Conservation (phyloP, 2,888 invertebrate genomes). For the Tinea semifulvella region DNA sequence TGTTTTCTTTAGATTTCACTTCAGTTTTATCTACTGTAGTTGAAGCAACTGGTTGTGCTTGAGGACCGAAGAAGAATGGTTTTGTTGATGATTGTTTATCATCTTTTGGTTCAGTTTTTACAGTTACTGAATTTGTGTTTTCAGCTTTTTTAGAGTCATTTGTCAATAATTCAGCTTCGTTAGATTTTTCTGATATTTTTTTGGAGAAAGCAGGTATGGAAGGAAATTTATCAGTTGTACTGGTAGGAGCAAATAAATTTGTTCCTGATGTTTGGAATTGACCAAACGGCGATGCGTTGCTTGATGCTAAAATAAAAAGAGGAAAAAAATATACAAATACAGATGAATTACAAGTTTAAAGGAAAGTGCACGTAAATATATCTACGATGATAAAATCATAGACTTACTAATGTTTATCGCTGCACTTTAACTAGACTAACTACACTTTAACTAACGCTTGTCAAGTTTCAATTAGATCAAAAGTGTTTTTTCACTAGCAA, state of each 20-base stretch:
- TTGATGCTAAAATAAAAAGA: not conserved
- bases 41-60: slow-evolving; percentile 26
- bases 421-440: no score
- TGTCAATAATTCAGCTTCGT: slow-evolving; percentile 32
- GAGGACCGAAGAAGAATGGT: slow-evolving; percentile 24
- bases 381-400: no score
- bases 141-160: slow-evolving; percentile 2
- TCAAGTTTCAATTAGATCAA: no score
- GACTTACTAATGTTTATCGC: no score
- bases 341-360: not conserved
- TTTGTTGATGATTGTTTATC: slow-evolving; percentile 32
- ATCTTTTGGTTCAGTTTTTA: not conserved
- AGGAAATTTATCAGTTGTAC: not conserved
- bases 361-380: no score
- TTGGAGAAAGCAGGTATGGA: not conserved
- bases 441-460: no score
- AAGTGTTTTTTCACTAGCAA: no score
- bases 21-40: slow-evolving; percentile 21
- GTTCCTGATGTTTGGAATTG: not conserved
- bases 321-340: not conserved
- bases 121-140: not conserved
- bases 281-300: not conserved
- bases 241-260: not conserved
- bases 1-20: slow-evolving; percentile 27
- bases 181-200: slow-evolving; percentile 41